phyloP scores from a whole-genome alignment of 2,797 vertebrate species.

The Alosa sapidissima region DNA sequence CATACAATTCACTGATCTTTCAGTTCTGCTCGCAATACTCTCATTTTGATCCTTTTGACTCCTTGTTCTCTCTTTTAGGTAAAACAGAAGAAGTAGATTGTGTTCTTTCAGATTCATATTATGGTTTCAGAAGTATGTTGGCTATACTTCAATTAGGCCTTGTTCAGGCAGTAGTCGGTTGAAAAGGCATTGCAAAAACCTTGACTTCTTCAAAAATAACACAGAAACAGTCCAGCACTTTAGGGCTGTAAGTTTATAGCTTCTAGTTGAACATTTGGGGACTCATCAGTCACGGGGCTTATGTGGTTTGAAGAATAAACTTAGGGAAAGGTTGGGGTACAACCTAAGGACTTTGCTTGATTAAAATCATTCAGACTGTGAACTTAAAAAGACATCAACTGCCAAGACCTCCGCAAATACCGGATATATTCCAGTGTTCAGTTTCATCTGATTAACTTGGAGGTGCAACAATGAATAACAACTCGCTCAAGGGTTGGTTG shows the following conservation, averaged over 20 bases:
- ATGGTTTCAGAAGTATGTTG: background rate
- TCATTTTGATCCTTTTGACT: constrained; percentile 44
- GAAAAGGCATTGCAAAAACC: background rate
- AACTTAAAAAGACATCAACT: background rate
- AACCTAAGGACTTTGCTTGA: background rate
- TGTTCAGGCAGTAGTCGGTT: background rate
- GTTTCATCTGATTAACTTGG: background rate
- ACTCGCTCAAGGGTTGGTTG: background rate
- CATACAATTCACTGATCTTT: constrained; percentile 51
- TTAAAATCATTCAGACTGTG: constrained; percentile 4
- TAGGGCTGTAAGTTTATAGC: background rate
- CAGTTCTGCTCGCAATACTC: constrained; percentile 60
- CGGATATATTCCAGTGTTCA: background rate
- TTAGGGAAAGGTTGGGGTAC: background rate
- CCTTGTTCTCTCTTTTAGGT: constrained; percentile 26
- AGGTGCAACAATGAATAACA: background rate
- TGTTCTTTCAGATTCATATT: background rate
- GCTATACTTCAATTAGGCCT: background rate
- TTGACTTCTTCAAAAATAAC: background rate
- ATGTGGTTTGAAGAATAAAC: background rate
- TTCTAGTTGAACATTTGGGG: background rate
- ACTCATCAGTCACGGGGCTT: background rate
- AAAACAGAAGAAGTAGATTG: background rate
- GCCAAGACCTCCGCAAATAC: background rate
- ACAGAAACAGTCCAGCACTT: background rate